phyloP scores from a whole-genome alignment of 37 sponge, comb jelly and placozoan species.

The Aphrocallistes beatrix region DNA sequence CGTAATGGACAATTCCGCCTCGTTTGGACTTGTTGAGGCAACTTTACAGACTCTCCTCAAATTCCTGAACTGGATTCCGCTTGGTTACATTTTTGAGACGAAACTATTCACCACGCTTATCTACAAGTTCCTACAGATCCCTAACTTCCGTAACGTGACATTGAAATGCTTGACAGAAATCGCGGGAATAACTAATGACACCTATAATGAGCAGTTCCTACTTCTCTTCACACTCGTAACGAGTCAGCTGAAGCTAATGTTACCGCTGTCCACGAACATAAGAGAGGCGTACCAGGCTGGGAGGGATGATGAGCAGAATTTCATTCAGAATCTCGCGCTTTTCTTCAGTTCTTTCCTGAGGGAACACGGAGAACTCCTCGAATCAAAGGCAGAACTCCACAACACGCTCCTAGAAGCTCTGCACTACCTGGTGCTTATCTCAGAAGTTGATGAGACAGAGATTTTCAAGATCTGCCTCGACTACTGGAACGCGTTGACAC shows the following conservation, averaged over 20 bases:
- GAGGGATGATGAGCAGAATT: constrained; percentile 83
- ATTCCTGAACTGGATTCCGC: constrained; percentile 95
- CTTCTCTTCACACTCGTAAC: constrained; percentile 72
- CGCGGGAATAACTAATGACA: constrained; percentile 26
- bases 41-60: constrained; percentile 55
- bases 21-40: background rate
- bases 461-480: constrained; percentile 99
- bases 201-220: constrained; percentile 63
- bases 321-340: constrained; percentile 92
- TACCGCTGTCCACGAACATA: constrained; percentile 84
- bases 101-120: constrained; percentile 86
- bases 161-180: constrained; percentile 94
- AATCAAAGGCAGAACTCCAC: constrained; percentile 56
- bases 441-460: constrained; percentile 95
- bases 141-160: constrained; percentile 91
- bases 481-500: constrained; percentile 89
- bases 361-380: constrained; percentile 73
- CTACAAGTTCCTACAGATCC: constrained; percentile 91
- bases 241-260: constrained; percentile 86
- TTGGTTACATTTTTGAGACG: constrained; percentile 99
- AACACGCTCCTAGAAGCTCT: constrained; percentile 61
- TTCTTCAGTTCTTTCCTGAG: constrained; percentile 87
- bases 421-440: constrained; percentile 87
- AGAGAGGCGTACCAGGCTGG: constrained; percentile 89
- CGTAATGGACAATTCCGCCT: constrained; percentile 47